These are phyloP conservation scores for Hylaea fasciaria DNA, from an alignment of 2,888 invertebrate genomes.

Conservation along the genomic window DNA sequence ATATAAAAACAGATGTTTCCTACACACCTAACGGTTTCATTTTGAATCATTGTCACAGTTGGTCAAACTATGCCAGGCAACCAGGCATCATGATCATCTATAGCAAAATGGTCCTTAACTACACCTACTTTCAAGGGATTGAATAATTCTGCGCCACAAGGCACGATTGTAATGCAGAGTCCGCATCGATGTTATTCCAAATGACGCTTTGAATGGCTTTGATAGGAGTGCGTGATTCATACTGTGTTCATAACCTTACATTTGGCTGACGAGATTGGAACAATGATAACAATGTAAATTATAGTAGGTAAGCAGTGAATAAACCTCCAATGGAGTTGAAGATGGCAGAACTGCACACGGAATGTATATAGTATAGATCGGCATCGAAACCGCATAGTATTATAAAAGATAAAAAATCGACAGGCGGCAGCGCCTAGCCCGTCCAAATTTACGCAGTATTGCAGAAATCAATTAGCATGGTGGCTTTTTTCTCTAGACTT, in stretches of 20 bases:
- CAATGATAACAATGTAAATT: neutral
- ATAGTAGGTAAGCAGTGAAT: no score
- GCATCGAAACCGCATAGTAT: neutral
- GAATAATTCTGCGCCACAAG: no score
- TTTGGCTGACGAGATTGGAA: conserved; percentile 2
- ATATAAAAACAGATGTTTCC: no score
- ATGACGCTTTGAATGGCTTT: conserved; percentile 18
- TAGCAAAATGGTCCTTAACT: no score
- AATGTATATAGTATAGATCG: neutral
- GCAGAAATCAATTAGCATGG: neutral
- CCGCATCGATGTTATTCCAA: neutral
- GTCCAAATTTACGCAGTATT: conserved; percentile 1
- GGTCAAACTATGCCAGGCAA: no score
- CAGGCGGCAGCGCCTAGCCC: neutral
- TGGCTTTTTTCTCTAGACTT: neutral
- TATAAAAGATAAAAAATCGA: neutral
- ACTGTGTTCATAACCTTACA: conserved; percentile 36
- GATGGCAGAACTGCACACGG: neutral
- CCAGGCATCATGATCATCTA: no score
- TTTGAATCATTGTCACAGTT: no score
- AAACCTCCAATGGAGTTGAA: neutral
- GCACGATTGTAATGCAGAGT: conserved; percentile 1
- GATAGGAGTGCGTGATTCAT: conserved; percentile 28
- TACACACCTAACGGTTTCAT: no score
- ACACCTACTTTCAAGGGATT: no score